A percentile compares a stretch with the other conserved stretches of the same genome.
These are phyloP conservation scores for Drosophila rhopaloa DNA, from an alignment of 1,140 invertebrate species.

Conservation along the genomic window DNA sequence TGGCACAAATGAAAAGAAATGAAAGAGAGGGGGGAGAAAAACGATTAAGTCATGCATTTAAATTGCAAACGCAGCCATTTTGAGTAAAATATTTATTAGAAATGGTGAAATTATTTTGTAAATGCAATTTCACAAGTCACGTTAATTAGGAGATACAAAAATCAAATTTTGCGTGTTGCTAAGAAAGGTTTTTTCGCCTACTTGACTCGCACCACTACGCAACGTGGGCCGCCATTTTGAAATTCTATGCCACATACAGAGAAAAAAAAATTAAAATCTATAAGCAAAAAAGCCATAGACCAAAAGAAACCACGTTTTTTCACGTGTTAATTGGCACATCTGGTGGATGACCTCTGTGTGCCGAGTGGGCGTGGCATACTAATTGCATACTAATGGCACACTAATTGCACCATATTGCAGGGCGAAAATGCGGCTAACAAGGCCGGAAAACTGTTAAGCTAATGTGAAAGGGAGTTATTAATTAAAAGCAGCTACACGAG, in stretches of 20 bases:
- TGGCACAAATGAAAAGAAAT: constrained; percentile 30
- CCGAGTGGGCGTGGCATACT: constrained; percentile 54
- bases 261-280: constrained; percentile 45
- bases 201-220: constrained; percentile 52
- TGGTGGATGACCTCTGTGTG: constrained; percentile 8
- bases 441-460: constrained; percentile 12
- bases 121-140: constrained; percentile 37
- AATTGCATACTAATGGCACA: constrained; percentile 42
- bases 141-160: constrained; percentile 9
- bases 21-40: constrained; percentile 28
- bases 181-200: constrained; percentile 17
- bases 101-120: neutral
- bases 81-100: constrained; percentile 3
- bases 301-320: constrained; percentile 54
- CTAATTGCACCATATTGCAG: constrained; percentile 65
- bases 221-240: constrained; percentile 65
- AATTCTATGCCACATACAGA: constrained; percentile 49
- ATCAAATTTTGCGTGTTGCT: constrained; percentile 46
- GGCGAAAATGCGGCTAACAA: constrained; percentile 19
- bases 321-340: constrained; percentile 17
- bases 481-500: constrained; percentile 6
- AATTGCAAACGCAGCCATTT: constrained; percentile 48
- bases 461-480: neutral
- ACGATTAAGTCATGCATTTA: constrained; percentile 36
- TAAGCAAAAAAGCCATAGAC: constrained; percentile 22